Base-by-base conservation (phyloP, 2,888 invertebrate species). In the Horisme vitalbata region DNA sequence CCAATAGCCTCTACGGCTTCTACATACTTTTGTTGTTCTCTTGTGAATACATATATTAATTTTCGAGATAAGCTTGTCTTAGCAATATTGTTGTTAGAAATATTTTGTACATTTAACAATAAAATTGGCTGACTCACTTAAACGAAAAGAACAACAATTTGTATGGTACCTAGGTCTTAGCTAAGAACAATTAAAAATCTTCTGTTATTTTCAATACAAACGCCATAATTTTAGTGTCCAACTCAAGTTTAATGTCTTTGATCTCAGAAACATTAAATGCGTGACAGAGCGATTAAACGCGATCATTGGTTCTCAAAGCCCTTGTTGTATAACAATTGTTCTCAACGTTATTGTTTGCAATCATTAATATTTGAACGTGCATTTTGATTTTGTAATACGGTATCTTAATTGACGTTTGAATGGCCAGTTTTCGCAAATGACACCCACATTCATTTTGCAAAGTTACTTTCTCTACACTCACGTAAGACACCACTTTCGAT, bases 391-490 rank as follows among this genome's bases (percentile, higher is more conserved):
- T n/a, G n/a, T n/a, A n/a, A n/a, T n/a, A n/a, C n/a, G n/a, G 59
- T 52, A 56, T 65, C 41, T 45, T 61, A 59, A 62, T 48, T 68
- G 70, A 70, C 67, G 65, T 70, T 57, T 66, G 67, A 65, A 69
- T 74, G 70, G 71, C 75, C 61, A 51, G 60, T n/a, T 68, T 75
- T 79, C 63, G 74, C 69, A 69, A 74, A 67, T 68, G 57, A 64
- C 70, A 66, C 76, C 77, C 61, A 79, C 75, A 52, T 51, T 59
- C 52, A 63, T 59, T 75, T 77, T 70, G 73, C 71, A 67, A 71
- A 68, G 60, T 63, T 57, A 74, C 79, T 82, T 81, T 82, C 81
- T 72, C 78, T 53, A 55, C 50, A 54, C 60, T 54, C 55, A 52
- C 65, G 55, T 59, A 62, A 65, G 55, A 71, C 65, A 68, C 66